phyloP scores from a whole-genome alignment of 2,113 vertebrate genomes.

The Orcinus orca region DNA sequence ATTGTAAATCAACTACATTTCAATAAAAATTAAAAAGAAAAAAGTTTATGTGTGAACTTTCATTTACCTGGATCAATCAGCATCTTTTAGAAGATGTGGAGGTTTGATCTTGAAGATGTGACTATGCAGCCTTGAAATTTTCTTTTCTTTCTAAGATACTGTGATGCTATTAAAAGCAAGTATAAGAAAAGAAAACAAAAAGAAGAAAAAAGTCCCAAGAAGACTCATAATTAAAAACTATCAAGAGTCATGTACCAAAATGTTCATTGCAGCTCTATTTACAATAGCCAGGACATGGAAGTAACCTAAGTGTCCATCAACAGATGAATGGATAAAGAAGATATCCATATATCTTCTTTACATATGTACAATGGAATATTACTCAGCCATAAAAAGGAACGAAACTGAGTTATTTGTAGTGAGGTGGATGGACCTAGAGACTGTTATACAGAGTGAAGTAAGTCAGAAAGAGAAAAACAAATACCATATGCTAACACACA shows the following conservation, averaged over 20 bases:
- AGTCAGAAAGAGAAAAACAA: too few relatives aligned
- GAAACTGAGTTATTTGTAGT: too few relatives aligned
- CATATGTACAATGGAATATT: too few relatives aligned
- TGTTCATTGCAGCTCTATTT: too few relatives aligned
- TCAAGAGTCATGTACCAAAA: not conserved
- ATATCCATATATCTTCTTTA: too few relatives aligned
- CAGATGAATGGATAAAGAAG: too few relatives aligned
- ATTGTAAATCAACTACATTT: not conserved
- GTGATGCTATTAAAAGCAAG: not conserved
- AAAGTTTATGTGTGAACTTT: not conserved
- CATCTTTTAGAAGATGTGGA: not conserved
- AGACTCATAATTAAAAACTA: not conserved
- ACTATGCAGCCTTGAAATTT: not conserved
- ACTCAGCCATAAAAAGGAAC: too few relatives aligned
- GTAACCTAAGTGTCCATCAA: too few relatives aligned
- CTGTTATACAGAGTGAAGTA: too few relatives aligned
- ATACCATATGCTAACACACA: too few relatives aligned
- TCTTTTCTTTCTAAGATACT: not conserved
- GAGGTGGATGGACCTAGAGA: too few relatives aligned
- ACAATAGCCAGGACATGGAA: too few relatives aligned
- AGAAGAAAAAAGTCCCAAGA: not conserved
- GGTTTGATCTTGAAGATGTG: not conserved
- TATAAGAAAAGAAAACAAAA: not conserved
- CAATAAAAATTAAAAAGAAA: not conserved
- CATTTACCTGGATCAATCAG: not conserved